Percentiles rank a stretch among this genome's conserved stretches.
Conservation (phyloP, 2,113 vertebrate species). For the Grallaria varia region DNA sequence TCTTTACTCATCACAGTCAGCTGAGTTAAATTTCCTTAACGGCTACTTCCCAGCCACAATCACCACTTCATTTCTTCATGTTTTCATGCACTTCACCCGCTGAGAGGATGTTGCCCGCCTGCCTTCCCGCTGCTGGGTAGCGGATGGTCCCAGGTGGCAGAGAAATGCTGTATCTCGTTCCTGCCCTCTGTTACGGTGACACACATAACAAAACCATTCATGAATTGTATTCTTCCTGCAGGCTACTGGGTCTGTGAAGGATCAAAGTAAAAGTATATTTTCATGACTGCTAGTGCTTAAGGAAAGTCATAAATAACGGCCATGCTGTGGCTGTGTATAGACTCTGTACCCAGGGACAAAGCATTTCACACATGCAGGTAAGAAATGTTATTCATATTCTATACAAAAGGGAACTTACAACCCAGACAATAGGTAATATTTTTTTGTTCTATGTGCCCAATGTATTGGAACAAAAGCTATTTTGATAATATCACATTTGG, state of each 20-base stretch:
- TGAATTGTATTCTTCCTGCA: conserved; percentile 43
- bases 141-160: conserved; percentile 27
- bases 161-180: not conserved
- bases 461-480: conserved; percentile 36
- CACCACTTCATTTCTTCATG: not conserved
- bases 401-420: conserved; percentile 9
- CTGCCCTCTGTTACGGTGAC: not conserved
- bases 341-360: not conserved
- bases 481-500: not conserved
- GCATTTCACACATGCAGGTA: not conserved
- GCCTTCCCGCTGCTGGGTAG: not conserved
- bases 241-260: conserved; percentile 5
- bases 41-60: conserved; percentile 1
- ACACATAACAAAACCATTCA: conserved; percentile 5
- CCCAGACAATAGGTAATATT: conserved; percentile 4
- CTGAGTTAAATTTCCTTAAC: not conserved
- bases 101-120: not conserved
- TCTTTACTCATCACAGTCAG: conserved; percentile 5
- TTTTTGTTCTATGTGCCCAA: not conserved
- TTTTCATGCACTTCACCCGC: not conserved
- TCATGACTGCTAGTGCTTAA: conserved; percentile 15
- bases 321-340: not conserved
- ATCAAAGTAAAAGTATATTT: conserved; percentile 42
- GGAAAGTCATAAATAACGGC: conserved; percentile 40
- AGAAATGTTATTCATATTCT: conserved; percentile 37